Evolutionary conservation across 2,888 invertebrate species (phyloP), one percentile per base, ranked within the genome.

Genomic region (Acholoe squamosa): DNA sequence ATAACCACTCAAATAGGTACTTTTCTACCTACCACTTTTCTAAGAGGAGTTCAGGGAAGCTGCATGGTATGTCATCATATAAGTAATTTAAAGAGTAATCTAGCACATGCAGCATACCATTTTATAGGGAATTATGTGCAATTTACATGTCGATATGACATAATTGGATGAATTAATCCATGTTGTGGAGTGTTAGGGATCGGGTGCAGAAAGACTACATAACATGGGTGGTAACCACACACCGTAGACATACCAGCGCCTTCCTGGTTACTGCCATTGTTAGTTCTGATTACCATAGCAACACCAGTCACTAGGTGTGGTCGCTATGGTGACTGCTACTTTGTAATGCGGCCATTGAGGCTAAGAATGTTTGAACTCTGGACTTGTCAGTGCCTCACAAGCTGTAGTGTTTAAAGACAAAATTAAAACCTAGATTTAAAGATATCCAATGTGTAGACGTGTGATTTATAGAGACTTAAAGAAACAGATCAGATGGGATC

Each of bases 331-430:
- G 80, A 80, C 80, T 71, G 25, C 28, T 71, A 14, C 28, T 43
- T 25, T 61, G 76, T 76, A 76, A 76, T 76, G 76, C 76, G 76
- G 76, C 31, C 76, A 76, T 19, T 76, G 76, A 14, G 61, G 3
- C 19, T n/a, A 19, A 61, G n/a, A 7, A n/a, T 61, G 61, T 14
- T 61, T 61, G 61, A 61, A 61, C 22, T 61, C 1, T n/a, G 14
- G 5, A 7, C 61, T 61, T 43, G 43, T 43, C 43, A 61, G 22
- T 61, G 61, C 19, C 19, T 43, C 3, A 3, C 61, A 19, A 61
- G 61, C 61, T n/a, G n/a, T n/a, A 61, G 1, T 61, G 19, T 61
- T 61, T 61, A 61, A 61, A 19, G 22, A 61, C 61, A 61, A 61
- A 61, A 61, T n/a, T n/a, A 10, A 43, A 43, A 43, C 43, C 43